phyloP scores from a whole-genome alignment of 2,797 vertebrate genomes.

The Intellagama lesueurii region DNA sequence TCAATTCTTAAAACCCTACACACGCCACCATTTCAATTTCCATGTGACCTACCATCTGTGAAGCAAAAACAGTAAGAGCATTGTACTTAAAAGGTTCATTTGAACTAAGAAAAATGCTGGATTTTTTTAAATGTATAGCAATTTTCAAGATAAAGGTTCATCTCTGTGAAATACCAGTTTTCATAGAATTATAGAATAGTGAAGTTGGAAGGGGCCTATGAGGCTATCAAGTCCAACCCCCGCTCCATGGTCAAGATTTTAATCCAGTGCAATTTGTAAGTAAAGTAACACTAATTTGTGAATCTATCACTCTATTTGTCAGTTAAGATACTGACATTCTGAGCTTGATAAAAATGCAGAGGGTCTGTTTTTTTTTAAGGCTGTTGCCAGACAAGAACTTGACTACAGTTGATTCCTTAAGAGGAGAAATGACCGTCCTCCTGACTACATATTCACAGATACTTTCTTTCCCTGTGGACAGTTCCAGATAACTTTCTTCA shows the following conservation, averaged over 20 bases:
- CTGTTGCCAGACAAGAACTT: neutral
- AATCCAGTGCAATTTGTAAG: neutral
- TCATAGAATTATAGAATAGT: too few species aligned
- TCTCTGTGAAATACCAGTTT: neutral
- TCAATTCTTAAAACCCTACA: constrained; percentile 2
- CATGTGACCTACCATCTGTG: constrained; percentile 1
- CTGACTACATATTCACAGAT: neutral
- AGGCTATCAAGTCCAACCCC: too few species aligned
- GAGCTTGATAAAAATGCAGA: neutral
- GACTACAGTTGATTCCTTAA: neutral
- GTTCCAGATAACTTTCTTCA: neutral
- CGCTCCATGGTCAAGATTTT: neutral
- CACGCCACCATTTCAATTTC: neutral
- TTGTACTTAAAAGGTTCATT: neutral
- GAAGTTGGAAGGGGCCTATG: too few species aligned
- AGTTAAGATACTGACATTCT: neutral
- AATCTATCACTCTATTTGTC: neutral
- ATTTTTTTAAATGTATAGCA: neutral
- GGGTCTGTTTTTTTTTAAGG: neutral
- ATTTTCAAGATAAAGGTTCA: neutral
- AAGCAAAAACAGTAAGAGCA: neutral
- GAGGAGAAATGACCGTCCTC: too few species aligned
- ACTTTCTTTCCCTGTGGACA: neutral
- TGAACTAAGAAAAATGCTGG: neutral
- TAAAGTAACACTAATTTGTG: neutral